These are phyloP conservation scores for Hyperoplus lanceolatus DNA, from an alignment of 2,797 vertebrate genomes.

Conservation along the genomic window DNA sequence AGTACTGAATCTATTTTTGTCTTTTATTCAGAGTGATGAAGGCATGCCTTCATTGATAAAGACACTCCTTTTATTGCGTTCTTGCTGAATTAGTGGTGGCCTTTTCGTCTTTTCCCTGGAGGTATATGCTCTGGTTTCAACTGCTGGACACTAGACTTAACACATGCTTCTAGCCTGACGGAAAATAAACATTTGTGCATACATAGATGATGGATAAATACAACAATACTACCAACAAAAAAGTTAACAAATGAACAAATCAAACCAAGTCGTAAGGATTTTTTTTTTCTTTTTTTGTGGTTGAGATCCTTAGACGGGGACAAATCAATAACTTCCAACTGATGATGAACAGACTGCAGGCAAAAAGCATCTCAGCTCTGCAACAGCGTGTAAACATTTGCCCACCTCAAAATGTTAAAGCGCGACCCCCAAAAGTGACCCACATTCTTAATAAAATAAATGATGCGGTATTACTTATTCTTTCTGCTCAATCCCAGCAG, in stretches of 20 bases:
- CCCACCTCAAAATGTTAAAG: constrained; percentile 28
- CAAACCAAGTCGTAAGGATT: constrained; percentile 20
- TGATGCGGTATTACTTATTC: constrained; percentile 35
- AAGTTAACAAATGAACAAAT: constrained; percentile 25
- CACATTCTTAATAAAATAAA: constrained; percentile 23
- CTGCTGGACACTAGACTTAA: constrained; percentile 3
- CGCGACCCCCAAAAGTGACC: constrained; percentile 48
- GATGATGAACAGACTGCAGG: constrained; percentile 37
- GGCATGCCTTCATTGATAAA: constrained; percentile 13
- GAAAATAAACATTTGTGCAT: not conserved
- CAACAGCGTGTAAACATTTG: constrained; percentile 33
- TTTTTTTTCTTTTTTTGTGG: not conserved
- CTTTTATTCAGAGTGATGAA: constrained; percentile 40
- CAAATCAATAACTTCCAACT: constrained; percentile 1
- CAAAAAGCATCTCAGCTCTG: constrained; percentile 2
- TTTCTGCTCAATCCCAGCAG: constrained; percentile 41
- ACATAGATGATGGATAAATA: constrained; percentile 9
- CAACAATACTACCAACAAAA: not conserved
- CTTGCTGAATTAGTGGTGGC: constrained; percentile 37
- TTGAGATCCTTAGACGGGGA: not conserved
- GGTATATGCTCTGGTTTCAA: constrained; percentile 11
- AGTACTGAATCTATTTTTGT: constrained; percentile 15
- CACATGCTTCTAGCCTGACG: not conserved
- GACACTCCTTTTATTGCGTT: constrained; percentile 42
- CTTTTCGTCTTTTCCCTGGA: constrained; percentile 36